These are phyloP conservation scores for Galago senegalensis DNA, from an alignment of 2,797 vertebrate genomes.

Conservation along the genomic window DNA sequence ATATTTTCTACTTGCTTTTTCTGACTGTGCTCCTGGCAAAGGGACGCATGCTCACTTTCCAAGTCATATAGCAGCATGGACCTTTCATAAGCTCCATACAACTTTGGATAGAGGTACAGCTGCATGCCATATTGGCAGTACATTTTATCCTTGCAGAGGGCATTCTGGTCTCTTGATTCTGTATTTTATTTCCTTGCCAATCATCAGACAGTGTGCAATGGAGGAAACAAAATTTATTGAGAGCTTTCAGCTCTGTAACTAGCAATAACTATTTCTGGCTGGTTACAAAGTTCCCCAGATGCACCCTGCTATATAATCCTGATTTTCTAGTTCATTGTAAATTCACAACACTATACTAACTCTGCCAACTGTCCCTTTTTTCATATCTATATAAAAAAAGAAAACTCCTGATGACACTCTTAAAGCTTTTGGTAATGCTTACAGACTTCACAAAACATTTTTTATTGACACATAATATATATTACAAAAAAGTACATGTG, in stretches of 20 bases:
- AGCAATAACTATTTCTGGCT: conserved; percentile 78
- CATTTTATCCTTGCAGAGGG: conserved; percentile 71
- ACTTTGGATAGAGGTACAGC: conserved; percentile 45
- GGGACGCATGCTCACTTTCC: conserved; percentile 12
- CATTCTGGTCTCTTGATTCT: conserved; percentile 73
- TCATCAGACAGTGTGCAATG: conserved; percentile 60
- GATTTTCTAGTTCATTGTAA: conserved; percentile 67
- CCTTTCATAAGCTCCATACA: conserved; percentile 42
- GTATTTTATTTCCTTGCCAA: conserved; percentile 79
- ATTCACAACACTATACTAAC: conserved; percentile 54
- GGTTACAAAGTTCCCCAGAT: conserved; percentile 73
- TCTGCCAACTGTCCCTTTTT: conserved; percentile 58
- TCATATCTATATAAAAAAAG: conserved; percentile 62
- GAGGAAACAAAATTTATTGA: conserved; percentile 77
- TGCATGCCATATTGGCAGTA: conserved; percentile 66
- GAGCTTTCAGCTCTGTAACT: conserved; percentile 68
- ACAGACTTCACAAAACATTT: conserved; percentile 36
- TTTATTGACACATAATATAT: conserved; percentile 34
- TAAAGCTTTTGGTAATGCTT: conserved; percentile 63
- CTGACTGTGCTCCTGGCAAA: conserved; percentile 58
- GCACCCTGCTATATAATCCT: conserved; percentile 60
- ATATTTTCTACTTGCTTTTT: conserved; percentile 67
- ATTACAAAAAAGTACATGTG: conserved; percentile 32
- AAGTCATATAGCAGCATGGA: conserved; percentile 54
- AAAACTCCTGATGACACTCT: conserved; percentile 33